Base-by-base conservation (phyloP, 2,888 invertebrate genomes). In the Balanococcus diminutus region DNA sequence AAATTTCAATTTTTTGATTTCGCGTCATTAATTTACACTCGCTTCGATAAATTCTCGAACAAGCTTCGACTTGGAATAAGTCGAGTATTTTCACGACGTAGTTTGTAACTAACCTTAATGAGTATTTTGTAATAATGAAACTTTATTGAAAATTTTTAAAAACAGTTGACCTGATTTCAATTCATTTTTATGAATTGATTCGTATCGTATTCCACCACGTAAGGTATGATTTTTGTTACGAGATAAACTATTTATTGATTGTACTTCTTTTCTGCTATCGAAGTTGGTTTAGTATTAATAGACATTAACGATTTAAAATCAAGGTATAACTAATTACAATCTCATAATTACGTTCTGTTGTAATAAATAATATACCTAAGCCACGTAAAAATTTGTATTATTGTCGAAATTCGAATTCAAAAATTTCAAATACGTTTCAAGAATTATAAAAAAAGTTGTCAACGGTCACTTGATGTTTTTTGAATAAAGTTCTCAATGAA, bases 91-190 rank as follows among this genome's bases (percentile, higher is more conserved):
- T 82, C n/a, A 46, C 46, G 82, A 28, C 51, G 25, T 11, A 46
- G n/a, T 28, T 46, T 46, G 46, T 46, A 25, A 25, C 5, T 4
- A 39, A 81, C 25, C 6, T 14, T 82, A 22, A 25, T 22, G 46
- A 2, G 22, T 14, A 28, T 82, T 46, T 46, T 82, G 28, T 22
- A 46, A 46, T 82, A 79, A 28, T 79, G 75, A 36, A 79, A 79
- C 36, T 36, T 79, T 16, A 25, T 79, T 32, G 75, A 28, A 79
- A 36, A 32, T n/a, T n/a, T n/a, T n/a, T n/a, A 36, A 36, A 36
- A 8, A 36, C 75, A 36, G 36, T 36, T 79, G 75, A 79, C 75
- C 75, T 79, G 75, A 79, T 79, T 79, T 36, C 16, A 72, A 56
- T 56, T 56, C 22, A 56, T 56, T 56, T 22, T 56, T 22, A 56